Base-by-base conservation (phyloP, 1,140 invertebrate species). In the Leptoteleia sp. region DNA sequence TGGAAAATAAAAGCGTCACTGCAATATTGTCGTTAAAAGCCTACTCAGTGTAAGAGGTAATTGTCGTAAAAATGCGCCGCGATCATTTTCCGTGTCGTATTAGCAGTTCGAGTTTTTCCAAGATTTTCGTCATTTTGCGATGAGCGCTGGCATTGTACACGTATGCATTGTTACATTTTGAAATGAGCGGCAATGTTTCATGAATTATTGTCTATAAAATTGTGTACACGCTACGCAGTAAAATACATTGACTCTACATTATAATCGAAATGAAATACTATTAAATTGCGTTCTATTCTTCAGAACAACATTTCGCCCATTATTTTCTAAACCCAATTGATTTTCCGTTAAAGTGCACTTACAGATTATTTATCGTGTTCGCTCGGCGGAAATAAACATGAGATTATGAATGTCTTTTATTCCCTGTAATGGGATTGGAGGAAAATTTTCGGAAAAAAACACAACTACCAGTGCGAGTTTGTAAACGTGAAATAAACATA, bases 1-100 rank as follows among this genome's bases (percentile, higher is more conserved):
- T 48, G 25, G 29, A 55, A 68, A 68, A 68, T 55, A 55, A 68
- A 55, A 68, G 29, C 54, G 8, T 40, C 22, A 13, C 17, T 40
- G 35, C 67, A 61, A 71, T 71, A 71, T 62, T 43, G 43, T 31
- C 67, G 67, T 57, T 71, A 62, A 71, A 71, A 71, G 67, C 57
- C 55, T 61, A 35, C 67, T 71, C 55, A 15, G 25, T 52, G 29
- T 71, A 71, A 61, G 55, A 61, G 50, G 67, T 61, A 61, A 71
- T 71, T 47, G 43, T 71, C 43, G 45, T 29, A 47, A 54, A 67
- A 67, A 45, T 67, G 62, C 62, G 31, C 29, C 45, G 54, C 35
- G 54, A 71, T 71, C 67, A 71, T 52, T 71, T 59, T 61, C 37
- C 31, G 33, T 54, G 50, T 45, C 52, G 50, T 57, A 70, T 57